phyloP scores from a whole-genome alignment of 2,888 invertebrate species.

The Dynastes tityus region DNA sequence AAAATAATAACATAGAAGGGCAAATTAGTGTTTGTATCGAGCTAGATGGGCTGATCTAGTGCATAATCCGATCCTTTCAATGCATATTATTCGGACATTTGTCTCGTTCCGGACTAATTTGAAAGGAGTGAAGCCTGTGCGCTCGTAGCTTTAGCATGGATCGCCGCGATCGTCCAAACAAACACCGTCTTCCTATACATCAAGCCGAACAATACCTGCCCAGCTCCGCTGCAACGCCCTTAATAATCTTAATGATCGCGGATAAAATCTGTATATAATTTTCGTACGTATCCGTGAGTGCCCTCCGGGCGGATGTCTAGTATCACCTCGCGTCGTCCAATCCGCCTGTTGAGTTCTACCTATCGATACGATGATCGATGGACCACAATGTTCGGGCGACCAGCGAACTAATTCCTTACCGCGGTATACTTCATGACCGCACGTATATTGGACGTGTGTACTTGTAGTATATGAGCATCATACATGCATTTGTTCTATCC shows the following conservation, averaged over 20 bases:
- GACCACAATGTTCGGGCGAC: conserved; percentile 47
- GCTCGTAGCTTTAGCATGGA: conserved; percentile 49
- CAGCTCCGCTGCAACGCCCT: conserved; percentile 68
- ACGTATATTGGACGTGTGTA: conserved; percentile 51
- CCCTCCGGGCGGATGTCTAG: conserved; percentile 67
- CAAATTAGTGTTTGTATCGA: no score
- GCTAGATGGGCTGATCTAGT: no score
- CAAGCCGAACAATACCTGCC: conserved; percentile 61
- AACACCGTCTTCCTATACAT: conserved; percentile 65
- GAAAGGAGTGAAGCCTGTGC: no score
- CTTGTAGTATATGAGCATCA: conserved; percentile 56
- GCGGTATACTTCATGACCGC: neutral
- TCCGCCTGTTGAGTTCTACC: conserved; percentile 58
- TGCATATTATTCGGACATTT: no score
- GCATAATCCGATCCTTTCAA: no score
- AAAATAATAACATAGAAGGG: no score
- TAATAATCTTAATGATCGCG: conserved; percentile 71
- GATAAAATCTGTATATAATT: conserved; percentile 71
- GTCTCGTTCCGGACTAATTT: no score
- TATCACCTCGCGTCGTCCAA: conserved; percentile 64
- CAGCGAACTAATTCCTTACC: conserved; percentile 54
- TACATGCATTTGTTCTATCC: neutral
- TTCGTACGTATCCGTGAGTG: conserved; percentile 69
- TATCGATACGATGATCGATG: conserved; percentile 55
- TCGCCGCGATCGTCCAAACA: conserved; percentile 66